These are phyloP conservation scores for Hystrix brachyura DNA, from an alignment of 2,113 vertebrate genomes.

Conservation along the genomic window DNA sequence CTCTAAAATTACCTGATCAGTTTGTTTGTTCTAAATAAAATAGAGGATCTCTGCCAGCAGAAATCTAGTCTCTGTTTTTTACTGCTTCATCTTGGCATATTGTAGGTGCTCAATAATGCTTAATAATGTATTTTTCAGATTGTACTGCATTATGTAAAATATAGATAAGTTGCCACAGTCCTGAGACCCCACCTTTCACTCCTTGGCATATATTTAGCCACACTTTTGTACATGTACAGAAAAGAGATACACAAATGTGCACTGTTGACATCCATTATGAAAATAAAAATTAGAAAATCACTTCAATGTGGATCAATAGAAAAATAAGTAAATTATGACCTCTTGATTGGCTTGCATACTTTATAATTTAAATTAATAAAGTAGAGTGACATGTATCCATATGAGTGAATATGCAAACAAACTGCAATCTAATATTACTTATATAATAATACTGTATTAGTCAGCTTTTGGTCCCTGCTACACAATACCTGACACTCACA, in stretches of 20 bases:
- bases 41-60: background rate
- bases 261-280: background rate
- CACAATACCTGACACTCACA: background rate
- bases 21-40: background rate
- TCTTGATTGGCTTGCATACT: background rate
- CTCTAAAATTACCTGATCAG: conserved; percentile 2
- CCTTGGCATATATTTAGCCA: background rate
- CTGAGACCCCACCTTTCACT: background rate
- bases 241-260: background rate
- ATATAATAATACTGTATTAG: background rate
- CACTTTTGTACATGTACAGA: background rate
- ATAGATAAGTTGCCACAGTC: background rate
- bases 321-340: background rate
- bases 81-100: background rate
- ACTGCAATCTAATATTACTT: background rate
- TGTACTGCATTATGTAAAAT: background rate
- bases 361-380: background rate
- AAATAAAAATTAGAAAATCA: conserved; percentile 36
- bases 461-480: background rate
- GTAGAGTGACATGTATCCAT: background rate
- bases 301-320: background rate
- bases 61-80: conserved; percentile 11
- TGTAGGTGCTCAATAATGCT: background rate
- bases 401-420: conserved; percentile 17
- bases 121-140: conserved; percentile 22